Evolutionary conservation across 23 tunicate genomes (phyloP), one percentile per base, ranked within the genome.

Genomic region (Styela plicata): DNA sequence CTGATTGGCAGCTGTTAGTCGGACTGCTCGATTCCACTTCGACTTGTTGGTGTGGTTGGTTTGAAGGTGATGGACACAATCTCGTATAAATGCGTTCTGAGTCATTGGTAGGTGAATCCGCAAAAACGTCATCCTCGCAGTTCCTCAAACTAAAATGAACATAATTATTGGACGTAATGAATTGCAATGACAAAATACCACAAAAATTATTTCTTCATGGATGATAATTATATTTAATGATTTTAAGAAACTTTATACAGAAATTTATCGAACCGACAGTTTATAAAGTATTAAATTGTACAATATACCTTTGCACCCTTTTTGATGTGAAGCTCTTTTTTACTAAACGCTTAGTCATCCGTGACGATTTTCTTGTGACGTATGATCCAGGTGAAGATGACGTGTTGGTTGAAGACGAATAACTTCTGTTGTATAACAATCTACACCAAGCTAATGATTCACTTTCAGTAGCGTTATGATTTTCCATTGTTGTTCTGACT

Each of bases 1-100:
- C 71, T 16, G 71, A 67, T 19, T 29, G 71, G 22, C 71, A 67
- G 71, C 71, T 67, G 71, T 29, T 22, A 27, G 71, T 67, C 30
- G 71, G 71, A 67, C 71, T 67, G 2, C 22, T 67, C 24, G 71
- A 67, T 22, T 0, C 71, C 16, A 22, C 22, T 18, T 27, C 71
- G 2, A 67, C 22, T 67, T 67, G 57, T 13, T 44, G 57, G 10
- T 7, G 7, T 5, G 13, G 10, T 44, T 13, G 57, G 13, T 13
- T 44, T 13, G 57, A 13, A 13, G 57, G 57, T 13, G 57, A 44
- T 5, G 57, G 57, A 13, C 13, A 13, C 10, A 44, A 5, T 44
- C 10, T 5, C 57, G 57, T 44, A 13, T 44, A 44, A 44, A 44
- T 44, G 57, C 13, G 57, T 7, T 44, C 13, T 44, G 7, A 7